phyloP scores from a whole-genome alignment of 2,797 vertebrate genomes.

The Oryzias sinensis region DNA sequence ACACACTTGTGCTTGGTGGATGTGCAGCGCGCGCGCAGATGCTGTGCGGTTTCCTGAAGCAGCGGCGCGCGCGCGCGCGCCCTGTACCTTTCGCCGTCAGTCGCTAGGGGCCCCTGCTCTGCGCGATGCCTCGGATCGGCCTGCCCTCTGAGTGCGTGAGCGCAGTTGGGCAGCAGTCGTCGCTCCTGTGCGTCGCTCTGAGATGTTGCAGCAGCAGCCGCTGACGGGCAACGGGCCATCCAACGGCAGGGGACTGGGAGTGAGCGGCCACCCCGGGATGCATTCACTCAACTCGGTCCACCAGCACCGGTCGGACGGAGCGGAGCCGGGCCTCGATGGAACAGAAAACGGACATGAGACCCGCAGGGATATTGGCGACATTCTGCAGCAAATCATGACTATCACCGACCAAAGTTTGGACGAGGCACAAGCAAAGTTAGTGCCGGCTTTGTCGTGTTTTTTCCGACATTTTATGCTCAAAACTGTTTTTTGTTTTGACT shows the following conservation, averaged over 20 bases:
- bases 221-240: slow-evolving; percentile 80
- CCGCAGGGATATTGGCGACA: slow-evolving; percentile 90
- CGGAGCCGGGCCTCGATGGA: slow-evolving; percentile 81
- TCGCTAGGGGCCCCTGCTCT: slow-evolving; percentile 71
- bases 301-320: slow-evolving; percentile 73
- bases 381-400: slow-evolving; percentile 95
- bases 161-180: slow-evolving; percentile 66
- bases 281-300: slow-evolving; percentile 75
- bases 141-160: slow-evolving; percentile 31
- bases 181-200: slow-evolving; percentile 73
- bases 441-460: slow-evolving; percentile 31
- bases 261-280: slow-evolving; percentile 79
- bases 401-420: slow-evolving; percentile 97
- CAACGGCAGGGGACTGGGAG: slow-evolving; percentile 77
- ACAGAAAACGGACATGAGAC: slow-evolving; percentile 84
- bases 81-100: slow-evolving; percentile 31
- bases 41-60: slow-evolving; percentile 8
- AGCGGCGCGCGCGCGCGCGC: not conserved
- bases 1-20: slow-evolving; percentile 16
- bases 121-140: slow-evolving; percentile 18
- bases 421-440: slow-evolving; percentile 93
- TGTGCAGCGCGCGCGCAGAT: slow-evolving; percentile 12
- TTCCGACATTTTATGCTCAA: not conserved
- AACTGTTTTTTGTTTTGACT: slow-evolving; percentile 21
- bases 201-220: slow-evolving; percentile 85